Percentiles rank a stretch among this genome's conserved stretches.
Evolutionary conservation across 53 echinoderm and acorn worm genomes (phyloP).

Genomic region (Temnopleurus reevesii): DNA sequence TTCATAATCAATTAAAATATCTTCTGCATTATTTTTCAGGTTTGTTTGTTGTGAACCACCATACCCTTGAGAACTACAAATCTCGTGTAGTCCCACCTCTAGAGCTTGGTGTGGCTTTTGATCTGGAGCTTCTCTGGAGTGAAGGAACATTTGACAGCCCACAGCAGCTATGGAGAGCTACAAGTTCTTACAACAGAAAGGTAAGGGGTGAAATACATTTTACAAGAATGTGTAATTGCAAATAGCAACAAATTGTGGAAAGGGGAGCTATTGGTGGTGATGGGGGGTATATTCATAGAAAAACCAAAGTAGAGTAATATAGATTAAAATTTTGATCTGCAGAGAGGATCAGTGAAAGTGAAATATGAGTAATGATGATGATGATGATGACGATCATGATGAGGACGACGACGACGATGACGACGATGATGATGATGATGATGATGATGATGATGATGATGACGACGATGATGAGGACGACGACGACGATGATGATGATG

Average conservation of each 20-base stretch:
- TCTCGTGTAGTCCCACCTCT: conserved; percentile 91
- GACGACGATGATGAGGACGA: conserved; percentile 24
- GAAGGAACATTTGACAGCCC: conserved; percentile 98
- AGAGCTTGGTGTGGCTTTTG: conserved; percentile 86
- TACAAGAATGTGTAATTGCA: no score
- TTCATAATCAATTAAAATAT: no score
- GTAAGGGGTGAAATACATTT: no score
- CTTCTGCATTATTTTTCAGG: conserved; percentile 76
- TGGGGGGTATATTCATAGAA: no score
- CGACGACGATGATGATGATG: conserved; percentile 41
- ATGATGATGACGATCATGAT: background rate
- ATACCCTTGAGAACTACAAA: conserved; percentile 90
- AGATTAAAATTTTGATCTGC: no score
- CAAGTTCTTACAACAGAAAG: conserved; percentile 94
- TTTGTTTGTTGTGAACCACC: conserved; percentile 88
- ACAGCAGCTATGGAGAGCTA: conserved; percentile 98
- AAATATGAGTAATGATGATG: background rate
- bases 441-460: conserved; percentile 46
- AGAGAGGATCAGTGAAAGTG: no score
- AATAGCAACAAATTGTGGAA: no score
- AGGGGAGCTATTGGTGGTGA: no score
- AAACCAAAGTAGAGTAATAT: no score
- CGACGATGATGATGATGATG: conserved; percentile 27
- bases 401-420: background rate
- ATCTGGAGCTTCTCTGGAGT: conserved; percentile 90